phyloP scores from a whole-genome alignment of 2,113 vertebrate genomes.

The Emydocephalus ijimae region DNA sequence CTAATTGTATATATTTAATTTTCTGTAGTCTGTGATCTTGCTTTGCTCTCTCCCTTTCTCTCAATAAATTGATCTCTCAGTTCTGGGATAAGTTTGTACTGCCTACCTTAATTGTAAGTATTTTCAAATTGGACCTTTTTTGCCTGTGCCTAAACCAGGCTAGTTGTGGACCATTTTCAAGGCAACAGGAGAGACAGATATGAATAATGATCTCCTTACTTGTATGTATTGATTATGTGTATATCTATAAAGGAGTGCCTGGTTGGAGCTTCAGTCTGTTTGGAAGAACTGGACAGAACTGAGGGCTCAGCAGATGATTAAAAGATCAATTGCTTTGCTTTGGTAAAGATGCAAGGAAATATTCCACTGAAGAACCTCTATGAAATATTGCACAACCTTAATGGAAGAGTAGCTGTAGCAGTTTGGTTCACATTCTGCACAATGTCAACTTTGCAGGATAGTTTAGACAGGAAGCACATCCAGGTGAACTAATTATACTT shows the following conservation, averaged over 20 bases:
- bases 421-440: neutral
- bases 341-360: neutral
- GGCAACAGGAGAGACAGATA: neutral
- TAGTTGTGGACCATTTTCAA: neutral
- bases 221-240: neutral
- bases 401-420: neutral
- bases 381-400: neutral
- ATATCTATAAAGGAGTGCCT: neutral
- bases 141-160: neutral
- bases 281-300: neutral
- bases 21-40: neutral
- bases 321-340: neutral
- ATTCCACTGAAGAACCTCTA: neutral
- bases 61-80: neutral
- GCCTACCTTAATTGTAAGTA: neutral
- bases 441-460: neutral
- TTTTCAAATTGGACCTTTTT: neutral
- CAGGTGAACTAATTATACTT: neutral
- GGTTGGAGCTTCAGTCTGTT: neutral
- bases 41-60: neutral
- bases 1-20: neutral
- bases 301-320: neutral
- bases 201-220: neutral
- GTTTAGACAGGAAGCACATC: neutral
- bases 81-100: constrained; percentile 4